Evolutionary conservation across 1,140 invertebrate genomes (phyloP), one percentile per base, ranked within the genome.

Genomic region (Drosophila lini): DNA sequence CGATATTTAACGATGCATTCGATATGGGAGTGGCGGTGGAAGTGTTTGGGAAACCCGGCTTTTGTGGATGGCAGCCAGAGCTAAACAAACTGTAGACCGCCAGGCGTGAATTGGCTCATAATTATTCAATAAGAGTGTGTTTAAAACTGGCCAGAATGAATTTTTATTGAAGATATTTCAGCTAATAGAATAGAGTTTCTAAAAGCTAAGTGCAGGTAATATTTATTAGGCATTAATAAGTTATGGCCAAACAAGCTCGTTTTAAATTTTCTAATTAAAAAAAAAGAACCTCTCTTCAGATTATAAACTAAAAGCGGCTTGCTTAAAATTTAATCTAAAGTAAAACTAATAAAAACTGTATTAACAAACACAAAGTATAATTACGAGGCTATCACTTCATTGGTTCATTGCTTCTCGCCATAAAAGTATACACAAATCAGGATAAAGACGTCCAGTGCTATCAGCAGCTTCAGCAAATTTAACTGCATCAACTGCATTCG

Each of bases 1-100:
- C 82, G 80, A 85, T 86, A 74, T 82, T 88, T 79, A 86, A 73
- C 84, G 65, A 88, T 57, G 67, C 74, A 67, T 67, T 77, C 62
- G 28, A 64, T 62, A 68, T 60, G 19, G 38, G 16, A 10, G n/a
- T 8, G 16, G 19, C 36, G 52, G n/a, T 25, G 22, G 22, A 5
- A 13, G 11, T 45, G 44, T 45, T 45, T 25, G 22, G 44, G 22
- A n/a, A 55, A 22, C 47, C 38, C 22, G 25, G 25, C 16, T 34
- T 34, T 36, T 42, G 32, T 70, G 69, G 22, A 31, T 22, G 36
- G 45, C 22, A 41, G 34, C n/a, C 34, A 15, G 44, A 15, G 45
- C 44, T 28, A 73, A 61, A 53, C 70, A 74, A 74, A 74, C 70
- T 57, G 56, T 8, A 53, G 34, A 19, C 47, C 11, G 16, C 56